Evolutionary conservation across 2,113 vertebrate species (phyloP), one percentile per base, ranked within the genome.

Genomic region (Mionectes macconnelli): DNA sequence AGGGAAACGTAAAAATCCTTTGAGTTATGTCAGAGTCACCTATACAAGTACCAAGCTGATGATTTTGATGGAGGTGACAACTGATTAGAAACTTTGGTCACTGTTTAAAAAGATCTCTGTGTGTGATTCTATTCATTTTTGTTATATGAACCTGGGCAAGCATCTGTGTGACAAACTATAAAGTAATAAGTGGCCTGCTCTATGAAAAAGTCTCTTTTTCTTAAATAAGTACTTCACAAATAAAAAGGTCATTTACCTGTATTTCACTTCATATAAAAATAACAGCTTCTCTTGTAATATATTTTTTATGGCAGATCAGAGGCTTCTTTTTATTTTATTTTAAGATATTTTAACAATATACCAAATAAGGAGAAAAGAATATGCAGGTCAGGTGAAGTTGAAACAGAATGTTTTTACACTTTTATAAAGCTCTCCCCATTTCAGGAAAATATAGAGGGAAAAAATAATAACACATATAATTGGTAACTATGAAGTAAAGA

Each of bases 261-360:
- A 81, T 62, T 60, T 78, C 20, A 66, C 5, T 57, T 70, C 37
- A 7, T 21, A 44, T 39, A 33, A 81, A 90, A 39, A 35, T 31
- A 63, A 25, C 0, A 2, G 3, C 72, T 70, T 37, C 0, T 6
- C 9, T 66, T n/a, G n/a, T n/a, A n/a, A n/a, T n/a, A n/a, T n/a
- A n/a, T n/a, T n/a, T n/a, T n/a, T n/a, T n/a, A n/a, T 37, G 13
- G 2, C 5, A 70, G 11, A 2, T 57, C 23, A 39, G 18, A 40
- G 3, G 2, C 30, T 73, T 63, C 0, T 73, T 72, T 52, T 67
- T 12, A 3, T 21, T 12, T 8, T 25, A n/a, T 64, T 84, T 50
- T 44, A 2, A 5, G 4, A 17, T 85, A 76, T 70, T 1, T 59
- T 91, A 73, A 42, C 6, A 49, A 30, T 5, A 67, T 49, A 44